Evolutionary conservation across 2,888 invertebrate genomes (phyloP).

Genomic region (Dorcus hopei): DNA sequence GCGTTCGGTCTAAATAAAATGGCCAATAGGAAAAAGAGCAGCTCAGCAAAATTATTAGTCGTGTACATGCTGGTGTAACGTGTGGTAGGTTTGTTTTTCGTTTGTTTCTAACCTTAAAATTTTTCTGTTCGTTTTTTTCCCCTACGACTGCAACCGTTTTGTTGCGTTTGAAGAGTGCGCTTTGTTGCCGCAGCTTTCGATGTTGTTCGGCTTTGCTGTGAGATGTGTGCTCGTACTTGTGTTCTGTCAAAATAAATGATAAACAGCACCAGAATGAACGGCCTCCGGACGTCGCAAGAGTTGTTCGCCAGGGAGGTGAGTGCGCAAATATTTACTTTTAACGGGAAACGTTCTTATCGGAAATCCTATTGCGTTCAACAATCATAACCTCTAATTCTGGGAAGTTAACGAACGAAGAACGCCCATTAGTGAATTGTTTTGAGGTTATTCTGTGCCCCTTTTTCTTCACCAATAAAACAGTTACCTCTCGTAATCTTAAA

Average conservation of each 20-base stretch:
- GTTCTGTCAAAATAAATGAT: conserved; percentile 16
- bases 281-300: conserved; percentile 16
- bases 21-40: conserved; percentile 24
- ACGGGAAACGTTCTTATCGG: no score
- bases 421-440: no score
- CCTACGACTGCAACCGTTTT: neutral
- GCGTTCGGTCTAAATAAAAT: neutral
- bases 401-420: no score
- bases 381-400: no score
- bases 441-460: no score
- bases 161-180: neutral
- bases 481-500: no score
- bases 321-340: neutral
- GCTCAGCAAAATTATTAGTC: conserved; percentile 37
- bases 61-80: conserved; percentile 35
- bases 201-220: conserved; percentile 11
- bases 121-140: conserved; percentile 14
- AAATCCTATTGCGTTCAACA: no score
- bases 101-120: conserved; percentile 26
- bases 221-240: conserved; percentile 12
- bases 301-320: conserved; percentile 18
- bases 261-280: conserved; percentile 15
- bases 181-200: conserved; percentile 8
- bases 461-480: no score
- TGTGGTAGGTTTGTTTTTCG: conserved; percentile 39